Conservation (phyloP, 2,797 vertebrate genomes). For the Tauraco hartlaubi region DNA sequence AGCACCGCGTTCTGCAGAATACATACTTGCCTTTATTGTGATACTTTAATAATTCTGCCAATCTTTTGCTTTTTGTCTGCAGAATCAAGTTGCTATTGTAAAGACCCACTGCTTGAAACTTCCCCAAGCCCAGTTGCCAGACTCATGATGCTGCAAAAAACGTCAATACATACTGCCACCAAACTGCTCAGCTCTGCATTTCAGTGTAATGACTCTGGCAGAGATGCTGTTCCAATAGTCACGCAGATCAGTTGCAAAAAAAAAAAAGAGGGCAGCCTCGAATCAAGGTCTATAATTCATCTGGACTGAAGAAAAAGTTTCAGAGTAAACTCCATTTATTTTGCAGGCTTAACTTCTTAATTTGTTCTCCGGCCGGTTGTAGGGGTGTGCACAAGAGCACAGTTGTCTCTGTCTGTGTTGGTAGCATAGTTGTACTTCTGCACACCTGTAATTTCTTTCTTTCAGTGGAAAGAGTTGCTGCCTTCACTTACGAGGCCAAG, state of each 20-base stretch:
- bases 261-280: slow-evolving; percentile 67
- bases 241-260: slow-evolving; percentile 59
- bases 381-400: slow-evolving; percentile 73
- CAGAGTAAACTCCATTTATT: slow-evolving; percentile 65
- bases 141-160: slow-evolving; percentile 77
- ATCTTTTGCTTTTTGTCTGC: slow-evolving; percentile 78
- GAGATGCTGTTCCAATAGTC: slow-evolving; percentile 75
- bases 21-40: slow-evolving; percentile 44
- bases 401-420: slow-evolving; percentile 74
- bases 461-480: slow-evolving; percentile 68
- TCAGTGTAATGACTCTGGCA: slow-evolving; percentile 77
- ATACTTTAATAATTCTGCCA: slow-evolving; percentile 71
- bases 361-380: slow-evolving; percentile 69
- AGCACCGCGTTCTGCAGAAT: slow-evolving; percentile 29
- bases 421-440: slow-evolving; percentile 73
- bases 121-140: slow-evolving; percentile 76
- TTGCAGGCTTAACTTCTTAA: slow-evolving; percentile 71
- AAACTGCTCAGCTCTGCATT: slow-evolving; percentile 77
- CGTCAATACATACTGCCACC: slow-evolving; percentile 73
- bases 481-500: slow-evolving; percentile 47
- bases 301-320: slow-evolving; percentile 74
- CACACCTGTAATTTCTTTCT: slow-evolving; percentile 76
- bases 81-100: slow-evolving; percentile 82
- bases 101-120: slow-evolving; percentile 79
- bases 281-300: slow-evolving; percentile 73